These are phyloP conservation scores for Galerucella pusilla DNA, from an alignment of 2,888 invertebrate genomes.

Conservation along the genomic window DNA sequence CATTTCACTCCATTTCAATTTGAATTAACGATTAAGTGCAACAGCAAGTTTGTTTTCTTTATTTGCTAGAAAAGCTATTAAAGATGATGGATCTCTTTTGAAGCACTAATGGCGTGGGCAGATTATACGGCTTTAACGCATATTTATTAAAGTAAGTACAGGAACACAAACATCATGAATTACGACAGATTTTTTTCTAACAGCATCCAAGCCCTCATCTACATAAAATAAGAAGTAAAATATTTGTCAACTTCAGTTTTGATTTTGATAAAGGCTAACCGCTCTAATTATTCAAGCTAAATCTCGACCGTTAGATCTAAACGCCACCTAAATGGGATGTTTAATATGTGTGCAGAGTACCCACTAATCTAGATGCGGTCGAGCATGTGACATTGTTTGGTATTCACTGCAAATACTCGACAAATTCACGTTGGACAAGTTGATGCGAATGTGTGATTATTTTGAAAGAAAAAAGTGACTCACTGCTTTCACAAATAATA, in stretches of 20 bases:
- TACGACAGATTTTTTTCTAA: background rate
- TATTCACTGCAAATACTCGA: conserved; percentile 13
- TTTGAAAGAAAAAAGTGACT: background rate
- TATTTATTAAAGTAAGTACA: background rate
- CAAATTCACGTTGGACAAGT: conserved; percentile 4
- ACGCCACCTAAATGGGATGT: conserved; percentile 26
- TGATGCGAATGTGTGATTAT: conserved; percentile 9
- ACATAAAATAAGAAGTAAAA: too few species aligned
- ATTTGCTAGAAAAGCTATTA: conserved; percentile 18
- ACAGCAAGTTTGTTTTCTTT: conserved; percentile 11
- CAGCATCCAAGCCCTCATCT: too few species aligned
- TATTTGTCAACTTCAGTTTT: too few species aligned
- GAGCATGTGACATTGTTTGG: conserved; percentile 23
- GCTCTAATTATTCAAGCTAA: conserved; percentile 22
- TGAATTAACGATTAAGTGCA: conserved; percentile 13
- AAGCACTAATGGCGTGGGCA: conserved; percentile 2
- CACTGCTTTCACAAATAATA: background rate
- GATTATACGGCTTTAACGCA: background rate
- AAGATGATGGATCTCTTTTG: conserved; percentile 18
- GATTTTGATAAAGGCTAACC: conserved; percentile 5
- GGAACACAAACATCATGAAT: background rate
- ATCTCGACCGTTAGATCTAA: conserved; percentile 20
- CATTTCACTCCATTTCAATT: background rate
- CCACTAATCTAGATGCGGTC: conserved; percentile 25
- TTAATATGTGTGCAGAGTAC: conserved; percentile 24